Conservation (phyloP, 2,113 vertebrate genomes). For the Bubalus kerabau region DNA sequence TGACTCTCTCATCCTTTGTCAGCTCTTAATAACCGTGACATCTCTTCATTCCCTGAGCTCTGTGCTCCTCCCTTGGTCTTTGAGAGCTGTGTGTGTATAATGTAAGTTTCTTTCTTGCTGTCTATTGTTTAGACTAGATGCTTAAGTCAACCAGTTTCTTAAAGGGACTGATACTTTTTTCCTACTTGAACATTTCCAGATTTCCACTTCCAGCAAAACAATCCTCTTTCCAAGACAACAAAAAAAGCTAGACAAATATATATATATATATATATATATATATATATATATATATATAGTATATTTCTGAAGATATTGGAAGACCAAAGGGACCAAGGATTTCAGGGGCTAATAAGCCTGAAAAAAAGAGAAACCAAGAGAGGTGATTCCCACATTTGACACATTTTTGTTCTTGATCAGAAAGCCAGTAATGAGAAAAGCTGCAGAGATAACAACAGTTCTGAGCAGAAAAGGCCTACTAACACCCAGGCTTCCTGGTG, state of each 20-base stretch:
- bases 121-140: no score
- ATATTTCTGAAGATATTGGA: neutral
- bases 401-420: neutral
- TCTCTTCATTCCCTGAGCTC: neutral
- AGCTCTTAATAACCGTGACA: fast-evolving
- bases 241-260: neutral
- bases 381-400: neutral
- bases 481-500: fast-evolving
- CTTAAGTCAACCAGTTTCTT: neutral
- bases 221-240: neutral
- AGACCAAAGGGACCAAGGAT: neutral
- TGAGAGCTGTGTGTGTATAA: fast-evolving
- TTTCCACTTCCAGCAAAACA: neutral
- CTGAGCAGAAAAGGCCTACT: neutral
- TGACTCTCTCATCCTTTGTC: neutral
- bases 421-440: neutral
- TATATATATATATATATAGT: no score
- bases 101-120: neutral
- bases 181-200: neutral
- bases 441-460: neutral
- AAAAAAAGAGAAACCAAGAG: neutral
- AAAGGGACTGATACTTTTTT: neutral
- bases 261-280: no score
- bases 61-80: neutral
- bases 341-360: neutral